Evolutionary conservation across 2,888 invertebrate species (phyloP).

Genomic region (Erebia epiphron): DNA sequence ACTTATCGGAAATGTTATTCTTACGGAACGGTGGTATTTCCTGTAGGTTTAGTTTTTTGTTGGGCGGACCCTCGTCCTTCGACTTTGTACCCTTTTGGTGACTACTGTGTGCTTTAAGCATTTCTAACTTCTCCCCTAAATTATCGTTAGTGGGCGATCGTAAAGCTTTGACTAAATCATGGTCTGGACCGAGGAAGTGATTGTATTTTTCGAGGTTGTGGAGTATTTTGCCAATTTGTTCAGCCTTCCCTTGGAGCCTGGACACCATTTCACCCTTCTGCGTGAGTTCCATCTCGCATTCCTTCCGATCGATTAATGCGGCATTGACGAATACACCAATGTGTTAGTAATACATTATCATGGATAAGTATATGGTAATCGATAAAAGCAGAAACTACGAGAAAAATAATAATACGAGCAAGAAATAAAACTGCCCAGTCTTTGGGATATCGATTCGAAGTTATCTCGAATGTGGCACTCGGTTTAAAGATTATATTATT

Average conservation of each 20-base stretch:
- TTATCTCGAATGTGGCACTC: not conserved
- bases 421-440: constrained; percentile 9
- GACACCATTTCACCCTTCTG: constrained; percentile 98
- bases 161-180: constrained; percentile 78
- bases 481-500: not conserved
- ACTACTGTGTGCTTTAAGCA: constrained; percentile 66
- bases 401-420: constrained; percentile 1
- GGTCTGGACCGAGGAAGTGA: constrained; percentile 85
- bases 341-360: constrained; percentile 64
- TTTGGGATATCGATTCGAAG: not conserved
- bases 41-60: constrained; percentile 79
- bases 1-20: constrained; percentile 59
- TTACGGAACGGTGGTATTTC: constrained; percentile 81
- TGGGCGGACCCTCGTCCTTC: constrained; percentile 81
- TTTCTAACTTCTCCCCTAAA: constrained; percentile 68
- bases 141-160: constrained; percentile 76
- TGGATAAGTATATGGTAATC: constrained; percentile 14
- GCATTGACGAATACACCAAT: constrained; percentile 75
- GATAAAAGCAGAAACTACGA: constrained; percentile 12
- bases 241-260: constrained; percentile 96
- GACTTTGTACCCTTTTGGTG: constrained; percentile 73
- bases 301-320: constrained; percentile 84
- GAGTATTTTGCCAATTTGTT: constrained; percentile 96
- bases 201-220: constrained; percentile 95
- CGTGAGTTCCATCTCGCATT: constrained; percentile 97